These are phyloP conservation scores for Sarcophilus harrisii DNA, from an alignment of 2,797 vertebrate species.

Conservation along the genomic window DNA sequence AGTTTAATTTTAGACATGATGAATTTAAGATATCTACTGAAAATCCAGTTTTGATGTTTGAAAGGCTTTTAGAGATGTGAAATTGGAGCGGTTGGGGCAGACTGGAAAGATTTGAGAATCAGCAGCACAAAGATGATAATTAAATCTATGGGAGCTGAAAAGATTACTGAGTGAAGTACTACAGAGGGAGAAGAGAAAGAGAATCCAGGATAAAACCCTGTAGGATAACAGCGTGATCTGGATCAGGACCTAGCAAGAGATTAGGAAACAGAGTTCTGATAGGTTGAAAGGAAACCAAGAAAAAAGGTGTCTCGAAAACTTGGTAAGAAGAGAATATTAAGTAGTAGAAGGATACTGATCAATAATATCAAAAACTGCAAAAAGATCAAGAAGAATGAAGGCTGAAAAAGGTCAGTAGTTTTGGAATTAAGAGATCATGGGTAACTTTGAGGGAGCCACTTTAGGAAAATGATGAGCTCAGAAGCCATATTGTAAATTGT, in stretches of 20 bases:
- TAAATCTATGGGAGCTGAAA: neutral
- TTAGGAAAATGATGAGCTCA: neutral
- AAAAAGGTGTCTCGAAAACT: no score
- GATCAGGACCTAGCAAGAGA: neutral
- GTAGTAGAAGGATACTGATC: no score
- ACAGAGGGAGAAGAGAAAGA: neutral
- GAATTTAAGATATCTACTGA: neutral
- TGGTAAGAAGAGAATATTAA: neutral
- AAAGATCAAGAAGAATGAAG: neutral
- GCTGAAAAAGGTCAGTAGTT: neutral
- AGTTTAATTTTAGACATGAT: neutral
- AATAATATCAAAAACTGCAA: neutral
- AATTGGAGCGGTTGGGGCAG: neutral
- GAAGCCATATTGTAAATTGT: neutral
- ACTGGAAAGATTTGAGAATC: neutral
- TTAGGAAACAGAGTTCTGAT: neutral
- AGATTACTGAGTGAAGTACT: neutral
- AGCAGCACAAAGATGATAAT: neutral
- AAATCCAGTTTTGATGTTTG: neutral
- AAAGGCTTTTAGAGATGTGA: neutral
- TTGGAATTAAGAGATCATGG: neutral
- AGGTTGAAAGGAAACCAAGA: no score
- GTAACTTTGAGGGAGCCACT: neutral
- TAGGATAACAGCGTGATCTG: neutral
- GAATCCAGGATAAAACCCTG: neutral